Evolutionary conservation across 2,888 invertebrate species (phyloP).

Genomic region (Phlogophora meticulosa): DNA sequence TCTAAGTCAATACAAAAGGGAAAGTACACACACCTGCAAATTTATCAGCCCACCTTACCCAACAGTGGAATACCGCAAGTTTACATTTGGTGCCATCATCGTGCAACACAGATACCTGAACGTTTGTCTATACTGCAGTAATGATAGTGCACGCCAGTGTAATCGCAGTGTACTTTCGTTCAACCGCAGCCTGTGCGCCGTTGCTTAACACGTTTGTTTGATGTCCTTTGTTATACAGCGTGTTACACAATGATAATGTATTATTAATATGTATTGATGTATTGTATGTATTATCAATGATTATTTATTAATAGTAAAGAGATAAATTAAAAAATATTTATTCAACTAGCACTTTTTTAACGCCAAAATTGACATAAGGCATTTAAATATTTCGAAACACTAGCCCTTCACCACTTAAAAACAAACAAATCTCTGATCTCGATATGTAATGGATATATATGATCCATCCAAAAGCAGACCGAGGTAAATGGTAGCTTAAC

Average conservation of each 20-base stretch:
- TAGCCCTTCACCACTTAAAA: too few relatives aligned
- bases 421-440: too few relatives aligned
- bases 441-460: too few relatives aligned
- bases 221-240: slow-evolving; percentile 48
- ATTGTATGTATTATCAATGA: too few relatives aligned
- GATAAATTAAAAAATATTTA: too few relatives aligned
- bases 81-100: slow-evolving; percentile 53
- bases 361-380: too few relatives aligned
- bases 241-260: background rate
- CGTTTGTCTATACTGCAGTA: slow-evolving; percentile 48
- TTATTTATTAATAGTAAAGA: too few relatives aligned
- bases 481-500: too few relatives aligned
- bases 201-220: slow-evolving; percentile 55
- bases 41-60: slow-evolving; percentile 48
- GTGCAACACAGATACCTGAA: slow-evolving; percentile 53
- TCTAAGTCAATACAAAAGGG: slow-evolving; percentile 44
- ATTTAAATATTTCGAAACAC: too few relatives aligned
- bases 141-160: slow-evolving; percentile 54
- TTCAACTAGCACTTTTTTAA: too few relatives aligned
- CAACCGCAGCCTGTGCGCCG: slow-evolving; percentile 52
- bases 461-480: too few relatives aligned
- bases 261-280: too few relatives aligned
- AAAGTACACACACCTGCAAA: slow-evolving; percentile 42
- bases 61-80: slow-evolving; percentile 47
- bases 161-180: slow-evolving; percentile 61